phyloP scores from a whole-genome alignment of 2,797 vertebrate species.

The Pangasius sanitwongsei region DNA sequence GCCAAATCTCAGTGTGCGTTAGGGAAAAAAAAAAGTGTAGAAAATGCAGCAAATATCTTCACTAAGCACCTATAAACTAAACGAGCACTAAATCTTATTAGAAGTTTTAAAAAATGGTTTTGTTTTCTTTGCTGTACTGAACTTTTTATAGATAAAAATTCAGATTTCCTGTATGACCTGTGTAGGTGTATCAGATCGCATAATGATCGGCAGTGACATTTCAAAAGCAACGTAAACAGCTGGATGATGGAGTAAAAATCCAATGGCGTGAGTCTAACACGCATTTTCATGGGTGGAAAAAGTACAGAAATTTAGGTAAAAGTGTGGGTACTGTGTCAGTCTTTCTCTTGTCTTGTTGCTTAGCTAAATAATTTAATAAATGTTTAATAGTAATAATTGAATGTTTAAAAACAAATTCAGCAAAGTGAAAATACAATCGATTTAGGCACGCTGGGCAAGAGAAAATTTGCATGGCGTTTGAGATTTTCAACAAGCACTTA shows the following conservation, averaged over 20 bases:
- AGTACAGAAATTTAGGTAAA: not conserved
- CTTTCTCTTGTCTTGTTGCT: not conserved
- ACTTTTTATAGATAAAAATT: not conserved
- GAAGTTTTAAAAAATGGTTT: not conserved
- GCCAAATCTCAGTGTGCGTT: not conserved
- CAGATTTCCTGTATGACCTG: not conserved
- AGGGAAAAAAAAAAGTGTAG: not conserved
- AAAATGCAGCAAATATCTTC: not conserved
- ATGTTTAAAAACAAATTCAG: not conserved
- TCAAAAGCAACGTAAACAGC: not conserved
- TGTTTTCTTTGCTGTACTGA: not conserved
- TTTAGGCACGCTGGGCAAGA: not conserved
- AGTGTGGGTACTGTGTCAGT: not conserved
- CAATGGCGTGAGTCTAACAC: not conserved
- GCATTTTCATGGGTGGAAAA: not conserved
- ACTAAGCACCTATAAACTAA: not conserved
- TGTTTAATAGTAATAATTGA: not conserved
- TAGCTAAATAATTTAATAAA: not conserved
- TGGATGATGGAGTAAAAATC: not conserved
- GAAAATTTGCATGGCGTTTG: constrained; percentile 15
- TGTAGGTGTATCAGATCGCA: not conserved
- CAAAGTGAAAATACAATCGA: not conserved
- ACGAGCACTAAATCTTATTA: not conserved
- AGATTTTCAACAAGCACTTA: constrained; percentile 24
- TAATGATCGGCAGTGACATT: not conserved